Conservation (phyloP, 2,797 vertebrate genomes). For the Mormyrus hasselquistii region DNA sequence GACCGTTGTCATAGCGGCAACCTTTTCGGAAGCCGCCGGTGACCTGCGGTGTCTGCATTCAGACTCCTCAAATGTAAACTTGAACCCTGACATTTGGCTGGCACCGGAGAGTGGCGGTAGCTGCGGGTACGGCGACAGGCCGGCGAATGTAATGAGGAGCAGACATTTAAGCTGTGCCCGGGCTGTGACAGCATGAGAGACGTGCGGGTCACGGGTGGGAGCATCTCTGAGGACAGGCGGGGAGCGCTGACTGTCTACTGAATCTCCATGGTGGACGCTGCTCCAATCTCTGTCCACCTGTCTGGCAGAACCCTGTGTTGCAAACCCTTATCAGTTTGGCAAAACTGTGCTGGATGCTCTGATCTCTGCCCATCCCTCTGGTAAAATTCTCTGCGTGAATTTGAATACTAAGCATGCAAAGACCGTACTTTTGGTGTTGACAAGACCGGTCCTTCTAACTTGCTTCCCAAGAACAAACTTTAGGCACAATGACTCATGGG, state of each 20-base stretch:
- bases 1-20: slow-evolving; percentile 52
- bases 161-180: slow-evolving; percentile 29
- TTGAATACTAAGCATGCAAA: neutral
- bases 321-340: neutral
- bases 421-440: neutral
- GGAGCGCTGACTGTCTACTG: neutral
- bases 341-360: neutral
- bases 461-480: too few relatives aligned
- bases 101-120: slow-evolving; percentile 48
- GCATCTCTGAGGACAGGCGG: neutral
- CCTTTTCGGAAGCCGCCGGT: slow-evolving; percentile 60
- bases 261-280: neutral
- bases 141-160: slow-evolving; percentile 32
- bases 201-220: neutral
- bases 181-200: neutral
- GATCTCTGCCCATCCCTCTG: neutral
- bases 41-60: slow-evolving; percentile 51
- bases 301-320: neutral
- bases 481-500: too few relatives aligned
- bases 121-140: slow-evolving; percentile 29
- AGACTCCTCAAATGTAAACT: slow-evolving; percentile 52
- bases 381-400: neutral
- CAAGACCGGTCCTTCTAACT: neutral
- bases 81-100: slow-evolving; percentile 65
- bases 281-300: too few relatives aligned